Base-by-base conservation (phyloP, 2,797 vertebrate genomes). In the Melanogrammus aeglefinus region DNA sequence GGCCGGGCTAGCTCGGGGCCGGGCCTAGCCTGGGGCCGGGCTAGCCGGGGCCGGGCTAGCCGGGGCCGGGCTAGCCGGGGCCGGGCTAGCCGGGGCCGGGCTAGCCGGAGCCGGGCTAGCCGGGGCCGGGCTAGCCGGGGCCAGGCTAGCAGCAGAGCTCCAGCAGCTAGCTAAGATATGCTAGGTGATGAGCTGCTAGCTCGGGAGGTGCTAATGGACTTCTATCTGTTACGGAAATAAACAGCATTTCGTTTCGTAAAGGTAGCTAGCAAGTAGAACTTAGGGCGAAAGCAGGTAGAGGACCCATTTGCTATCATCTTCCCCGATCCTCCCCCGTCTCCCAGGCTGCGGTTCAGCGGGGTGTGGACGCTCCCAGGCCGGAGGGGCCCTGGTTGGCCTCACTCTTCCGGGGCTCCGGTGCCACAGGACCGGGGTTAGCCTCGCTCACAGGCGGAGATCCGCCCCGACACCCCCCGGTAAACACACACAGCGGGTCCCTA, bases 381-480 rank as follows among this genome's bases (percentile, higher is more conserved):
- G 63, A 63, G 57, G 63, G 63, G n/a, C 63, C 4, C 2, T 2
- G n/a, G 63, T 69, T 73, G 92, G 92, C 91, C 92, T 93, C 85
- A 82, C 78, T 82, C 79, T 83, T 79, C 89, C 90, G 90, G 92
- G 84, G 87, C 87, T 88, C 74, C 73, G 72, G 86, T 87, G 80
- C 80, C 83, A 81, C 79, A 85, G 81, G 63, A 69, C 4, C 24
- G 81, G 82, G 35, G 79, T 84, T 81, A 77, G 76, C 84, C 77
- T 39, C 85, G 74, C 16, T 82, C 8, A 71, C 27, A 27, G 66
- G 66, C 12, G 27, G 66, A 3, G 66, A 31, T 3, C 24, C 24
- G 66, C 9, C 8, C 13, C 10, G 6, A 27, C 3, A 33, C 36
- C 63, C 16, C 39, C 51, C 16, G 12, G n/a, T 33, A 10, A 75